Percentiles rank a stretch among this genome's conserved stretches.
These are phyloP conservation scores for Globodera ellingtonae DNA, from an alignment of 1,140 invertebrate genomes.

Conservation along the genomic window DNA sequence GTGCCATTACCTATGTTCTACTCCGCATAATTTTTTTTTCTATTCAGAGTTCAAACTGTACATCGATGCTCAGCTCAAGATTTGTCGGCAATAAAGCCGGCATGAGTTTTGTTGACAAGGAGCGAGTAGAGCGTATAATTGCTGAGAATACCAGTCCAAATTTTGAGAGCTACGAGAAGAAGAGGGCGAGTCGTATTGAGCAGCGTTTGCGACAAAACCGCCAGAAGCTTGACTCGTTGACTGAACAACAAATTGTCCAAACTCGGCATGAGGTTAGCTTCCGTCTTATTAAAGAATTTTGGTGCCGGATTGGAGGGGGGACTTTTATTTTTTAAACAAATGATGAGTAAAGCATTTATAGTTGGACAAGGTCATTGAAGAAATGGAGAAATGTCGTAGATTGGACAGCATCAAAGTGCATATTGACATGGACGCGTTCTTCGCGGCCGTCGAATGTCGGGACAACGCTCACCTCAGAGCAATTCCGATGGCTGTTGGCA, in stretches of 20 bases:
- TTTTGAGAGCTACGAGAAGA: slow-evolving; percentile 44
- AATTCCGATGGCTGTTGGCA: slow-evolving; percentile 75
- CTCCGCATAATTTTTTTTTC: neutral
- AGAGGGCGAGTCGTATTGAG: slow-evolving; percentile 48
- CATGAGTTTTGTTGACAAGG: slow-evolving; percentile 30
- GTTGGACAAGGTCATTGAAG: slow-evolving; percentile 16
- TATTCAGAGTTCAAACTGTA: neutral
- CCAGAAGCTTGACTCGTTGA: slow-evolving; percentile 18
- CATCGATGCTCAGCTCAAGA: neutral
- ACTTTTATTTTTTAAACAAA: neutral
- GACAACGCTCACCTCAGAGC: slow-evolving; percentile 70
- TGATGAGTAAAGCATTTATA: neutral
- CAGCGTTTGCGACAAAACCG: slow-evolving; percentile 28
- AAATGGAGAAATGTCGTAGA: slow-evolving; percentile 39
- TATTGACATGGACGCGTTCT: slow-evolving; percentile 53
- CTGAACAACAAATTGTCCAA: slow-evolving; percentile 29
- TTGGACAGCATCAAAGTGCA: slow-evolving; percentile 42
- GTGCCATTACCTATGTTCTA: no score
- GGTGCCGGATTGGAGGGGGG: no score
- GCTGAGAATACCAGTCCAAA: slow-evolving; percentile 51
- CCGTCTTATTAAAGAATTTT: neutral
- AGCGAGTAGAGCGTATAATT: slow-evolving; percentile 49
- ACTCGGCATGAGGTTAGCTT: slow-evolving; percentile 23
- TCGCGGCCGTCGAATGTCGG: slow-evolving; percentile 73
- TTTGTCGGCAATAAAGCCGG: slow-evolving; percentile 13